Percentiles rank a stretch among this genome's conserved stretches.
These are phyloP conservation scores for Epinephelus cyanopodus DNA, from an alignment of 2,113 vertebrate species.

Conservation along the genomic window DNA sequence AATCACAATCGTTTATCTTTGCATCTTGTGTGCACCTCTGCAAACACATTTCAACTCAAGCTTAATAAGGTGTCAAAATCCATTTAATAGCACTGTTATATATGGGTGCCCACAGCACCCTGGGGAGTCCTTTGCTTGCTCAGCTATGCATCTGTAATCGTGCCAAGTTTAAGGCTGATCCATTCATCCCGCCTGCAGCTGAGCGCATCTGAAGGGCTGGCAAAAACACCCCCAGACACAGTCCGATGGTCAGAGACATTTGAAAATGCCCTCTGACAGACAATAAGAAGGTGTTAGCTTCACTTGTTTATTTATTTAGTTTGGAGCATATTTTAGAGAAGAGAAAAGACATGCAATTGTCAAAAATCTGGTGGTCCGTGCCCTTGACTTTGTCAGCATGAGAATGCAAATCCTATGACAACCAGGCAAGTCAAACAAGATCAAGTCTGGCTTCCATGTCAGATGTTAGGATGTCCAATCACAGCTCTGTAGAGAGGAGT, in stretches of 20 bases:
- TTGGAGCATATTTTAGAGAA: not conserved
- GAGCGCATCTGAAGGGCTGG: not conserved
- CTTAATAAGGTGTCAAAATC: constrained; percentile 7
- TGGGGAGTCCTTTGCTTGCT: constrained; percentile 21
- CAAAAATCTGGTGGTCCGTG: not conserved
- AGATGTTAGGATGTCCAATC: constrained; percentile 1
- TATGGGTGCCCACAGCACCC: not conserved
- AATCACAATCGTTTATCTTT: not conserved
- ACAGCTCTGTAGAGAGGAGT: not conserved
- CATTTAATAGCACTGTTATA: constrained; percentile 3
- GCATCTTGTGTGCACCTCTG: not conserved
- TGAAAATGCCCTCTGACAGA: not conserved
- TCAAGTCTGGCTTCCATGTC: not conserved
- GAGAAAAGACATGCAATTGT: not conserved
- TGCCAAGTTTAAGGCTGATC: constrained; percentile 2
- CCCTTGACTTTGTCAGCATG: constrained; percentile 28
- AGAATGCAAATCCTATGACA: constrained; percentile 24
- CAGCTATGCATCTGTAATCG: constrained; percentile 15
- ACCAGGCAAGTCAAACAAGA: constrained; percentile 3
- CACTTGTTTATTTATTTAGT: constrained; percentile 6
- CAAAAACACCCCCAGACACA: not conserved
- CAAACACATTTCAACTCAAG: not conserved
- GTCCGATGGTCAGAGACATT: not conserved
- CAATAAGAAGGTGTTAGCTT: not conserved
- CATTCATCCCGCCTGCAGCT: not conserved